phyloP scores from a whole-genome alignment of 2,888 invertebrate genomes.

The Ophion slaviceki region DNA sequence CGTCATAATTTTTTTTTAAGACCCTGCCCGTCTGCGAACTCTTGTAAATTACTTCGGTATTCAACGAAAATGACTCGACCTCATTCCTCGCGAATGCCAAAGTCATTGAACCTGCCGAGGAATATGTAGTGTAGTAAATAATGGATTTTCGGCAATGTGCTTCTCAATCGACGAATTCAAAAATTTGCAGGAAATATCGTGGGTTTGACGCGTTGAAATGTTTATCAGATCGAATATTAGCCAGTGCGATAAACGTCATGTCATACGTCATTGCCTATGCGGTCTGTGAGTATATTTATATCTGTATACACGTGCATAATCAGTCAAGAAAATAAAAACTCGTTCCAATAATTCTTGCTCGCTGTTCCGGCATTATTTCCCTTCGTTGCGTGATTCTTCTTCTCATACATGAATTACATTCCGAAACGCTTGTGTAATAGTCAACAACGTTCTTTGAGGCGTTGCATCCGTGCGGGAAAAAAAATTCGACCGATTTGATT shows the following conservation, averaged over 20 bases:
- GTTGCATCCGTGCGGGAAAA: too few relatives aligned
- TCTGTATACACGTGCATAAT: neutral
- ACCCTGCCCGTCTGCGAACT: neutral
- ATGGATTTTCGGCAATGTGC: too few relatives aligned
- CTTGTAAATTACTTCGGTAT: neutral
- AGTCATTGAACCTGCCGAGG: neutral
- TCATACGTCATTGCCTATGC: neutral
- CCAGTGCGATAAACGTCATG: neutral
- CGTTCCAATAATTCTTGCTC: conserved; percentile 8
- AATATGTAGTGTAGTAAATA: neutral
- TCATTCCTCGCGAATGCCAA: neutral
- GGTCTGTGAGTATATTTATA: neutral
- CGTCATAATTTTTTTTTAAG: neutral
- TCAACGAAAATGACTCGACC: neutral
- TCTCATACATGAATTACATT: neutral
- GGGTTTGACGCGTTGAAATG: too few relatives aligned
- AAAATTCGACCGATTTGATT: too few relatives aligned
- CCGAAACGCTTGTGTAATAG: conserved; percentile 3
- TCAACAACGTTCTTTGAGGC: neutral
- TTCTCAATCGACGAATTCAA: too few relatives aligned
- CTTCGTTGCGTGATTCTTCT: neutral
- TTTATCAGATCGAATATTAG: too few relatives aligned
- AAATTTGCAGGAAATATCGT: too few relatives aligned
- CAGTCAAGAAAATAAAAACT: neutral
- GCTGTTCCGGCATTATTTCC: neutral